Base-by-base conservation (phyloP, 92 coral and sea anemone genomes). In the Bergia puertoricense region DNA sequence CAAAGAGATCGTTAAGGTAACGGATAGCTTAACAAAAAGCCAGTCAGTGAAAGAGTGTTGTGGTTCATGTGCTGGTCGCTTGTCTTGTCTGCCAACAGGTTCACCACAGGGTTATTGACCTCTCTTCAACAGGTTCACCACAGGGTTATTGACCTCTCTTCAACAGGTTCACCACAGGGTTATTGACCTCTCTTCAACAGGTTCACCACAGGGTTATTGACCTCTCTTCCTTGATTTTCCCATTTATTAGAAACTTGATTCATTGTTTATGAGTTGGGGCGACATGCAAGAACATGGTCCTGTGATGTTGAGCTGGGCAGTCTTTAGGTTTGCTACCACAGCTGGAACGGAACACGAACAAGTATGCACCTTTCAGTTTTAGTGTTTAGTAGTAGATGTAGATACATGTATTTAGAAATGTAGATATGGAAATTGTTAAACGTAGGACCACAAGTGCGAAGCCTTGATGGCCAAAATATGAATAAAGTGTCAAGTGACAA, bases 231-330 rank as follows among this genome's bases (percentile, higher is more conserved):
- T 48, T 45, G 6, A 41, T 73, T 74, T 69, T 45, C n/a, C 10
- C 67, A 4, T 20, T 62, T 62, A 22, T 62, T 45, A 96, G 98
- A 91, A 84, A 3, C 88, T 97, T n/a, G 99, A 95, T 82, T 89
- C 80, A 13, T 79, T 94, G 57, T 94, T 97, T 85, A 45, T 89
- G 59, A 90, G 92, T 90, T 95, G 98, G 97, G 99, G 99, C 30
- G 98, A 94, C 46, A 89, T 94, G 74, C 93, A 90, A 1, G 98
- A 95, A 69, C 99, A 97, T 74, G 98, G 99, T 45, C 98, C 99
- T 18, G 96, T 97, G 84, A 95, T 97, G 97, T 79, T 97, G 72
- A 95, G 98, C 80, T 97, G 99, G 99, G 98, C 99, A 80, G 98
- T 93, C 59, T 91, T 95, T 54, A 92, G 99, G 94, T 97, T 90